Evolutionary conservation across 2,113 vertebrate species (phyloP).

Genomic region (Butastur rufipennis): DNA sequence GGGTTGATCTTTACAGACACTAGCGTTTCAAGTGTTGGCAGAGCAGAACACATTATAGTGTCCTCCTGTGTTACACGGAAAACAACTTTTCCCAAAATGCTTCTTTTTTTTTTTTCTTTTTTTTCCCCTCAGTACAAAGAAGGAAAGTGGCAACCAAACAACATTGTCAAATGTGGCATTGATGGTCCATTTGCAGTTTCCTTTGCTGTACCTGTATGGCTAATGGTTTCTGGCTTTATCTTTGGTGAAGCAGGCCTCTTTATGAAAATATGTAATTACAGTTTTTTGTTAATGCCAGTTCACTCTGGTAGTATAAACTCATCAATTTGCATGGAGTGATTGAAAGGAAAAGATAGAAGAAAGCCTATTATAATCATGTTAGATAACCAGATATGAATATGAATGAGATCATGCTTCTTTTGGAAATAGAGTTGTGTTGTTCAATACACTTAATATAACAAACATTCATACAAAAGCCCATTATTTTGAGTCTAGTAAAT

Average conservation of each 20-base stretch:
- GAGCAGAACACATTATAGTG: background rate
- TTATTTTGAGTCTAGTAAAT: background rate
- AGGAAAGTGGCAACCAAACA: background rate
- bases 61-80: background rate
- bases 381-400: slow-evolving; percentile 41
- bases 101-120: background rate
- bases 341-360: slow-evolving; percentile 8
- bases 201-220: background rate
- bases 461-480: background rate
- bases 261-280: background rate
- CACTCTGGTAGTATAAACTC: background rate
- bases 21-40: background rate
- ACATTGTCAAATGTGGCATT: background rate
- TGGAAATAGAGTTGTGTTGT: slow-evolving; percentile 5
- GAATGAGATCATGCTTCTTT: slow-evolving; percentile 3
- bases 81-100: background rate
- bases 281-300: background rate
- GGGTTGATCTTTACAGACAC: slow-evolving; percentile 23
- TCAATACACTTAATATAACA: background rate
- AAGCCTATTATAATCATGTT: slow-evolving; percentile 6
- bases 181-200: background rate
- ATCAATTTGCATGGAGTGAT: background rate
- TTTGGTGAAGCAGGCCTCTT: background rate
- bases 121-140: background rate
- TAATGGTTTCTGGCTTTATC: background rate